Percentiles rank a stretch among this genome's conserved stretches.
phyloP scores from a whole-genome alignment of 2,888 invertebrate genomes.

The Drosophila neonasuta region DNA sequence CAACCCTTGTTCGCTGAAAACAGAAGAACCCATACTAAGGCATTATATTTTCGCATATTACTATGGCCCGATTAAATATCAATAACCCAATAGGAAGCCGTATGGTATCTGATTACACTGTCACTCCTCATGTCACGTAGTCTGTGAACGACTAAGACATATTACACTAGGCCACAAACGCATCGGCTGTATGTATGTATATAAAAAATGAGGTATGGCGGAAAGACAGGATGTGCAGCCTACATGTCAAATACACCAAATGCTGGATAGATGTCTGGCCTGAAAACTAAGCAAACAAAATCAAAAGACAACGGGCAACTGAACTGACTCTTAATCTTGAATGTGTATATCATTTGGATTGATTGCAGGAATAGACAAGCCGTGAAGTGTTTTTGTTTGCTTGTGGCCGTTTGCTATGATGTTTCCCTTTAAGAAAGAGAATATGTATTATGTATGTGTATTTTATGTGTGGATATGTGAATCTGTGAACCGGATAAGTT shows the following conservation, averaged over 20 bases:
- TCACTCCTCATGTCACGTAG: slow-evolving; percentile 33
- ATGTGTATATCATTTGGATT: slow-evolving; percentile 78
- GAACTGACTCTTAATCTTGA: slow-evolving; percentile 47
- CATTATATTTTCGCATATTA: not conserved
- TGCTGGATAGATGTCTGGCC: slow-evolving; percentile 38
- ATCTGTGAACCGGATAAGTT: slow-evolving; percentile 40
- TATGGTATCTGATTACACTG: slow-evolving; percentile 17
- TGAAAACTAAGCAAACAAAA: slow-evolving; percentile 61
- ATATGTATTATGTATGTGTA: slow-evolving; percentile 22
- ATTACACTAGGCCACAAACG: slow-evolving; percentile 56
- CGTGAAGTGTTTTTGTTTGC: slow-evolving; percentile 61
- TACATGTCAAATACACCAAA: slow-evolving; percentile 75
- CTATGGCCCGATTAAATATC: slow-evolving; percentile 52
- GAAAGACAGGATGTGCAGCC: slow-evolving; percentile 52
- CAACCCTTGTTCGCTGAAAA: not conserved
- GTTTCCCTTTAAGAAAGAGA: not conserved
- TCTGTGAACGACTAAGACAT: slow-evolving; percentile 67
- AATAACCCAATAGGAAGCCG: slow-evolving; percentile 49
- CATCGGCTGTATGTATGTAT: slow-evolving; percentile 10
- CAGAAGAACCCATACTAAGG: not conserved
- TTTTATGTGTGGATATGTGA: slow-evolving; percentile 1
- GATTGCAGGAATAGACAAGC: slow-evolving; percentile 59
- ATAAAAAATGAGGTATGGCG: slow-evolving; percentile 57
- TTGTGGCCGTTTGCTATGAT: slow-evolving; percentile 36
- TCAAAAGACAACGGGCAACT: slow-evolving; percentile 36